Evolutionary conservation across 2,888 invertebrate species (phyloP), one percentile per base, ranked within the genome.

Genomic region (Hecatera dysodea): DNA sequence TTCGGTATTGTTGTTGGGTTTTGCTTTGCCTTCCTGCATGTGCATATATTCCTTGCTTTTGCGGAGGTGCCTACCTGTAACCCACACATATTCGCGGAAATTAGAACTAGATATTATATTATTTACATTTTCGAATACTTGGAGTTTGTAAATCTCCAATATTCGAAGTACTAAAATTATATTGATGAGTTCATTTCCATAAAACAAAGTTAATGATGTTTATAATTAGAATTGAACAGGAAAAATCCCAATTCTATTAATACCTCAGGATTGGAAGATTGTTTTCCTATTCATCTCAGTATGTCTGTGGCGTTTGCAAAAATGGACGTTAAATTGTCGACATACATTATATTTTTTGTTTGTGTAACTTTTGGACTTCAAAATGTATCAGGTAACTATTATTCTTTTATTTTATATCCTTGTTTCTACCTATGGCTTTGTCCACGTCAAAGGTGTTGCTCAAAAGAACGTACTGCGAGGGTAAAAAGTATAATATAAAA

Each of bases 201-300:
- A 0, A 19, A 11, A 15, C 7, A n/a, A 42, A 12, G 5, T 6
- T 39, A 17, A 0, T 69, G 15, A 27, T 17, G 39, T 9, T n/a
- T 68, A 68, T 44, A 69, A 55, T 55, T 68, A 48, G 55, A 56
- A 17, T 36, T 46, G 1, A 12, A 12, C 19, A 66, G 72, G 72
- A 72, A 72, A 39, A 72, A 75, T 12, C 22, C 0, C 12, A 24
- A 48, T 39, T 55, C n/a, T 12, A 67, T 56, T 12, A 19, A 8
- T 65, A 39, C 22, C 39, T 59, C 29, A 50, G 8, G 24, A 48
- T 48, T n/a, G n/a, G n/a, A n/a, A n/a, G 9, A 9, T 12, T 56
- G 48, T 75, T 67, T 75, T 12, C 72, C 19, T 75, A 67, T 50
- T 50, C n/a, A 9, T 33, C 39, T 56, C 55, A 72, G 67, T 72